Conservation (phyloP, 2,797 vertebrate genomes). For the Menidia menidia region DNA sequence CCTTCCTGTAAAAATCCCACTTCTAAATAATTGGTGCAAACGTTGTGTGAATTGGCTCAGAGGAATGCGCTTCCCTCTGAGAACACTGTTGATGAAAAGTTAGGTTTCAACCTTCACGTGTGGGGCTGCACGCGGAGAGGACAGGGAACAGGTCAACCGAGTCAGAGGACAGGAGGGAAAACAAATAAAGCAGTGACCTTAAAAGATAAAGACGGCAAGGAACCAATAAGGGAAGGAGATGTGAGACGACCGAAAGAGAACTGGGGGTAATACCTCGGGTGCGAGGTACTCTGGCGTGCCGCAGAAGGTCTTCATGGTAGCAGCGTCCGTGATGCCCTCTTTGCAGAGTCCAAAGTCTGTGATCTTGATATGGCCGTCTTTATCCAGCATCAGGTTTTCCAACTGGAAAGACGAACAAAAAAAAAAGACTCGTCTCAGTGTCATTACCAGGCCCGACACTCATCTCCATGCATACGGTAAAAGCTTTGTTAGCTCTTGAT, state of each 20-base stretch:
- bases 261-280: slow-evolving; percentile 86
- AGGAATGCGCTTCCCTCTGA: background rate
- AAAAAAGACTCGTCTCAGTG: slow-evolving; percentile 21
- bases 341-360: slow-evolving; percentile 98
- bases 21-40: background rate
- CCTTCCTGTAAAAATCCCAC: background rate
- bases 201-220: background rate
- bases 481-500: slow-evolving; percentile 10
- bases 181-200: background rate
- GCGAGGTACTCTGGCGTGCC: slow-evolving; percentile 97
- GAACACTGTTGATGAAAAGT: background rate
- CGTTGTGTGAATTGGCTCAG: background rate
- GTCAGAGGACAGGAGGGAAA: background rate
- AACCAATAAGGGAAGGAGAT: background rate
- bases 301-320: slow-evolving; percentile 99
- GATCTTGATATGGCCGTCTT: slow-evolving; percentile 98
- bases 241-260: background rate
- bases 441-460: slow-evolving; percentile 2
- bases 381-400: slow-evolving; percentile 98
- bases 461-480: background rate
- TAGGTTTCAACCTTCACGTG: background rate
- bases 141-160: background rate
- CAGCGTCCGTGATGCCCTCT: slow-evolving; percentile 97
- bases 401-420: slow-evolving; percentile 81
- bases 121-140: background rate